Evolutionary conservation across 1,140 invertebrate genomes (phyloP), one percentile per base, ranked within the genome.

Genomic region (Pseudobourletiella spinata): DNA sequence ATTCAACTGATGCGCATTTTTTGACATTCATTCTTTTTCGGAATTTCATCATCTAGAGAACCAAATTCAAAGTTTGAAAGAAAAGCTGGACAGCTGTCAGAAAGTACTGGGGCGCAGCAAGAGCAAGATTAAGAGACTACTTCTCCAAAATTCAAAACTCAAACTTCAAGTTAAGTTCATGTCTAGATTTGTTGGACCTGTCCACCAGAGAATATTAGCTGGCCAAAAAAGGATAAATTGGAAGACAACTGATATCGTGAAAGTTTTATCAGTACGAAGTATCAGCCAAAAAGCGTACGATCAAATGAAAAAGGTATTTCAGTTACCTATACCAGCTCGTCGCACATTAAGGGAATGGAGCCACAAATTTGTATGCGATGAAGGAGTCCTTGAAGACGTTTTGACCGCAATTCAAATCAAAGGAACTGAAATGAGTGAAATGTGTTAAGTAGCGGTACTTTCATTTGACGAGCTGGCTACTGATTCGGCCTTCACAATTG

Each of bases 391-490:
- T 24, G 32, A 1, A 39, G 57, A 52, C 3, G 57, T 61, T 25
- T 51, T 60, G 8, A 43, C 59, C 39, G 16, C 64, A 6, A 44
- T 65, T 35, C 11, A 52, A 46, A 28, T 2, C 8, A 32, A 56
- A 16, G 20, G 2, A 25, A 3, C 20, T 26, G 15, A 30, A 14
- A 20, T 63, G 28, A 39, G 18, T 46, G 42, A 46, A 3, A 24
- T 59, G 2, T 8, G 43, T 1, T n/a, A 22, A 35, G 14, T 57
- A n/a, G 58, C 59, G n/a, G 56, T 62, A 15, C 16, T 68, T 1
- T 24, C 24, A 15, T 66, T 66, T 54, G 67, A 68, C 46, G 67
- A 69, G 26, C 64, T 69, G 61, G 44, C 25, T 42, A 11, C 67
- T 1, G 22, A 63, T 20, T 48, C 42, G 18, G 3, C 46, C 1